Conservation (phyloP, 2,797 vertebrate species). For the Merluccius polli region DNA sequence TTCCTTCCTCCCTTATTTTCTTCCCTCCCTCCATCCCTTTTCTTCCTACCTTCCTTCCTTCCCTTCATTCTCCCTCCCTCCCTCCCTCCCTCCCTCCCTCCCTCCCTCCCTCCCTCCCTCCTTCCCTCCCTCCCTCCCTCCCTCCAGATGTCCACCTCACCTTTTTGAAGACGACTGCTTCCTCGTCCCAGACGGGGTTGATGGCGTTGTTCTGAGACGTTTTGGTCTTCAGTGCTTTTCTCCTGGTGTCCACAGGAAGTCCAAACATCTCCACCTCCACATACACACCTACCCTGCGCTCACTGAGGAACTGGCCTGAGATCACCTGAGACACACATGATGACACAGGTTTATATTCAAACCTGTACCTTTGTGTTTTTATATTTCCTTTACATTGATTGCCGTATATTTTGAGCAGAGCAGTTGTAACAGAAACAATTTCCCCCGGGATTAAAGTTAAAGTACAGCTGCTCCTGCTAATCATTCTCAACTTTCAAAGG, state of each 20-base stretch:
- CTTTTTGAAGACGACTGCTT: conserved; percentile 82
- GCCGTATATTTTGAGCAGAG: background rate
- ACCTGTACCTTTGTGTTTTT: background rate
- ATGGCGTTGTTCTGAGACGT: conserved; percentile 85
- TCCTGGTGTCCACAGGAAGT: conserved; percentile 85
- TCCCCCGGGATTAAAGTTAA: background rate
- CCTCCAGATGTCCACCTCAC: conserved; percentile 50
- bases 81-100: background rate
- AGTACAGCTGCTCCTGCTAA: too few species aligned
- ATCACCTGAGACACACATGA: conserved; percentile 70
- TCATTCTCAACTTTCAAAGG: too few species aligned
- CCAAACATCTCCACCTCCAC: conserved; percentile 90
- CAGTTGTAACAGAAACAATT: too few species aligned
- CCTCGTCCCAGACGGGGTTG: conserved; percentile 90
- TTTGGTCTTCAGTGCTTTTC: conserved; percentile 79
- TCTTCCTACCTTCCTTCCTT: background rate
- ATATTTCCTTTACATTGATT: background rate
- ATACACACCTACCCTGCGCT: conserved; percentile 85
- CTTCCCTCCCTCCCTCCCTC: background rate
- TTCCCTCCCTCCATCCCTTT: background rate
- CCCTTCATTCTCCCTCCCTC: background rate
- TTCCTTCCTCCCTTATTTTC: background rate
- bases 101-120: background rate
- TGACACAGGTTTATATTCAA: background rate
- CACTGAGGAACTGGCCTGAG: conserved; percentile 87